phyloP scores from a whole-genome alignment of 2,888 invertebrate species.

The Yponomeuta evonymella region DNA sequence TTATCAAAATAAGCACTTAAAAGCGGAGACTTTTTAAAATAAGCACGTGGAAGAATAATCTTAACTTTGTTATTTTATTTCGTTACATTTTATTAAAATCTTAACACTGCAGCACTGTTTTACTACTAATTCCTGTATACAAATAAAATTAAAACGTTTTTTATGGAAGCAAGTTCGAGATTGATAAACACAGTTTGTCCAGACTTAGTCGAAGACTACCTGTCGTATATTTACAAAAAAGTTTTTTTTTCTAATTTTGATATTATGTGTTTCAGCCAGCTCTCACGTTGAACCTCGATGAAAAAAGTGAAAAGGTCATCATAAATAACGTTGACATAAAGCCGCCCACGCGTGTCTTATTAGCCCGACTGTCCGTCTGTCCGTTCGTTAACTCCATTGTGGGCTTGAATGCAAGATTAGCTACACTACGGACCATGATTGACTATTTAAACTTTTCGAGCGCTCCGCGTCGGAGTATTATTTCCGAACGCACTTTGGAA shows the following conservation, averaged over 20 bases:
- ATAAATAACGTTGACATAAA: slow-evolving; percentile 74
- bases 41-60: background rate
- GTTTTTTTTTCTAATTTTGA: background rate
- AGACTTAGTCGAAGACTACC: background rate
- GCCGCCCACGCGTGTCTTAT: slow-evolving; percentile 73
- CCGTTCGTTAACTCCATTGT: slow-evolving; percentile 74
- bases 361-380: slow-evolving; percentile 69
- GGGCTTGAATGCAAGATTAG: slow-evolving; percentile 68
- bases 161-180: too few species aligned
- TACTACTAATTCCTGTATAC: background rate
- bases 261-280: slow-evolving; percentile 4
- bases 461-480: slow-evolving; percentile 49
- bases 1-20: slow-evolving; percentile 56
- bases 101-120: background rate
- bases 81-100: background rate
- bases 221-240: background rate
- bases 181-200: too few species aligned
- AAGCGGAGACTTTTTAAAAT: slow-evolving; percentile 22
- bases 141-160: too few species aligned
- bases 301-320: slow-evolving; percentile 47
- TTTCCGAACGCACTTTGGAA: slow-evolving; percentile 35
- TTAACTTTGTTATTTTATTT: background rate
- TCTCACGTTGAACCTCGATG: slow-evolving; percentile 23
- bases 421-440: slow-evolving; percentile 69
- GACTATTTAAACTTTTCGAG: slow-evolving; percentile 67